Conservation (phyloP, 2,113 vertebrate genomes). For the Neogobius melanostomus region DNA sequence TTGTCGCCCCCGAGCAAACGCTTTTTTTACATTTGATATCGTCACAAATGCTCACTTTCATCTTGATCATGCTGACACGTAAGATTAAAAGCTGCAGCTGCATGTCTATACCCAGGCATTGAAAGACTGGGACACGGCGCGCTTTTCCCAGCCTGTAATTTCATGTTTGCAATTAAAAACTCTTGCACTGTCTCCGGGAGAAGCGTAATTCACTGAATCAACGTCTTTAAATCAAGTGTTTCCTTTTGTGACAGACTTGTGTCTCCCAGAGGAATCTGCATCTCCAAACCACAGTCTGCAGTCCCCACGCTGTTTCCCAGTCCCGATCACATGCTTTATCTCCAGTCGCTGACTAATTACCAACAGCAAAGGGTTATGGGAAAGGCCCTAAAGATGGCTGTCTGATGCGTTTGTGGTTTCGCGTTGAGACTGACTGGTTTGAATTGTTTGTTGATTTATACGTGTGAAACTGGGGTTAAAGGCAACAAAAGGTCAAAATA, state of each 20-base stretch:
- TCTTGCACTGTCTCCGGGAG: constrained; percentile 63
- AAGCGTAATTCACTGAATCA: constrained; percentile 73
- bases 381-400: constrained; percentile 71
- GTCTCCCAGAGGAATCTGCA: constrained; percentile 74
- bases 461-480: constrained; percentile 65
- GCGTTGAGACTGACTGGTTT: constrained; percentile 57
- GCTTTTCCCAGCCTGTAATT: constrained; percentile 75
- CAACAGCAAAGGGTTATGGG: constrained; percentile 66
- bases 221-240: constrained; percentile 77
- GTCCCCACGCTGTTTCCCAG: constrained; percentile 67
- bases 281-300: constrained; percentile 77
- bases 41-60: constrained; percentile 26
- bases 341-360: constrained; percentile 78
- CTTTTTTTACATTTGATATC: constrained; percentile 12
- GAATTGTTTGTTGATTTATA: constrained; percentile 68
- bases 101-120: constrained; percentile 69
- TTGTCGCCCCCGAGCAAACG: background rate
- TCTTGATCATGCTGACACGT: constrained; percentile 48
- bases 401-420: constrained; percentile 70
- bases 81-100: constrained; percentile 64
- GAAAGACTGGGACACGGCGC: constrained; percentile 50
- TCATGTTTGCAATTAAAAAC: constrained; percentile 78
- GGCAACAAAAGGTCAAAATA: constrained; percentile 53
- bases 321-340: constrained; percentile 75
- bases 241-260: constrained; percentile 74